These are phyloP conservation scores for Dasyurus viverrinus DNA, from an alignment of 2,113 vertebrate species.

Conservation along the genomic window DNA sequence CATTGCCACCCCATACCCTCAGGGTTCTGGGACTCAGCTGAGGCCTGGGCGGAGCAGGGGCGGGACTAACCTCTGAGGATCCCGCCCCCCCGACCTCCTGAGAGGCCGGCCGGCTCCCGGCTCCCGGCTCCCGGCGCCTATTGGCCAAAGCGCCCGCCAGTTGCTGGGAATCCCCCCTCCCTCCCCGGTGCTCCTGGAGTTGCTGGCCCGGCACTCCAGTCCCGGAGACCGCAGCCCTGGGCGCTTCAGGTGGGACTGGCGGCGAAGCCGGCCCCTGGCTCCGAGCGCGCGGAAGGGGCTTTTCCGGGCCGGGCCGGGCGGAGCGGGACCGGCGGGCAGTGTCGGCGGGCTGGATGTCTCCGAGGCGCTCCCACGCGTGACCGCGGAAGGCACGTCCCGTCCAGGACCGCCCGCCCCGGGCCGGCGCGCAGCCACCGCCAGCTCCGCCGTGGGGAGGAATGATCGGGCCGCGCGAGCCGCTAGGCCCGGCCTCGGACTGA, in stretches of 20 bases:
- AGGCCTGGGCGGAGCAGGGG: fast-evolving
- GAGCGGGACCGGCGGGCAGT: neutral
- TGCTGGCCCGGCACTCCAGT: neutral
- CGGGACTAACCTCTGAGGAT: fast-evolving
- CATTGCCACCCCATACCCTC: fast-evolving
- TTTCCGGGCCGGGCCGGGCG: neutral
- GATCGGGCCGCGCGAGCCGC: neutral
- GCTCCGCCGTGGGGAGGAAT: neutral
- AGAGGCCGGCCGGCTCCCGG: neutral
- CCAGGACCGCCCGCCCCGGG: neutral
- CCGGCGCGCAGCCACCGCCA: neutral
- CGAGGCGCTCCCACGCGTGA: neutral
- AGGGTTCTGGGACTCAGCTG: slow-evolving; percentile 48
- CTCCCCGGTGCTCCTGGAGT: neutral
- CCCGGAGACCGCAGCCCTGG: fast-evolving
- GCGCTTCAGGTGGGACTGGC: fast-evolving
- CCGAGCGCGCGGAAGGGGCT: neutral
- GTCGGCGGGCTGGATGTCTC: neutral
- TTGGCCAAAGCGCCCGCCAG: slow-evolving; percentile 44
- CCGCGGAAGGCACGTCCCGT: neutral
- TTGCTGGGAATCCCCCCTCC: neutral
- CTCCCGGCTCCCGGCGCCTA: neutral
- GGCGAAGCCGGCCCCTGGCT: fast-evolving
- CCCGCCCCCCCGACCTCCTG: neutral
- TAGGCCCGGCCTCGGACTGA: neutral